Evolutionary conservation across 1,140 invertebrate genomes (phyloP), one percentile per base, ranked within the genome.

Genomic region (Drosophila bipectinata): DNA sequence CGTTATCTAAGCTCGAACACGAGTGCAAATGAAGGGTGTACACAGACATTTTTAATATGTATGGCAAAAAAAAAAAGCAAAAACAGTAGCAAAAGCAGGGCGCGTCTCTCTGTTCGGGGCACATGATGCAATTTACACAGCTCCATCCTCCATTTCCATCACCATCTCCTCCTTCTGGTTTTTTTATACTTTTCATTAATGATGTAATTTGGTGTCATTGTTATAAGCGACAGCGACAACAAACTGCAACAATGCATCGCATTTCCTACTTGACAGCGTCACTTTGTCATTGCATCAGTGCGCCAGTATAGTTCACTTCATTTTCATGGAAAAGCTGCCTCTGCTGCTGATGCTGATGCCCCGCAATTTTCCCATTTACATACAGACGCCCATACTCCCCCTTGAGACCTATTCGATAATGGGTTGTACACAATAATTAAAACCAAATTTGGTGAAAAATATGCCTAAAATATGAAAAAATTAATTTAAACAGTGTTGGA

Each of bases 151-250:
- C 14, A 9, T 3, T 14, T n/a, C 7, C 34, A 21, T 8, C 44
- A 8, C 3, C 44, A 18, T 12, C n/a, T 52, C 41, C 51, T 41
- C 26, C 34, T 24, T 56, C 44, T 57, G 47, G 55, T 53, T 56
- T 24, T 72, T 53, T 62, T 57, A 64, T 49, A 73, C 63, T 75
- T 83, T 79, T 74, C 79, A 83, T 74, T 69, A 83, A 83, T 82
- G 80, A 83, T 84, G 79, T 73, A 83, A 83, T 83, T 75, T 62
- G 52, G 45, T 78, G 79, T 61, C 79, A 75, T 79, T 83, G 76
- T 83, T 83, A 66, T 72, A 49, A 45, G 57, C 53, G 49, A 69
- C 64, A 71, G 44, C 66, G 48, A 32, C 18, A 44, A 74, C 44
- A 60, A 63, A 47, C 58, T 60, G 45, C 58, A 67, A 67, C 48